Evolutionary conservation across 2,113 vertebrate species (phyloP).

Genomic region (Murina feae): DNA sequence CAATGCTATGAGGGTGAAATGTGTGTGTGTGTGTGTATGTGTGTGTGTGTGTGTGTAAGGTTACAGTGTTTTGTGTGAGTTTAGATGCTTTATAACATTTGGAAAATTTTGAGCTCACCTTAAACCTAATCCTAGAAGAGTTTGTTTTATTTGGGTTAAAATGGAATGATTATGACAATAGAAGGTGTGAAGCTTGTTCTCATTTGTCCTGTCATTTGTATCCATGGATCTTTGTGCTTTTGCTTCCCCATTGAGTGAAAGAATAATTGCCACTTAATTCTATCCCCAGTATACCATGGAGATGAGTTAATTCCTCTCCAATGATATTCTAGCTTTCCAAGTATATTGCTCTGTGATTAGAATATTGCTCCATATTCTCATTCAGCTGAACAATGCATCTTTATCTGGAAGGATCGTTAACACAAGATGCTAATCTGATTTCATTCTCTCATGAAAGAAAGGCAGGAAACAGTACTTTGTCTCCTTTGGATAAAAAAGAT

Average conservation of each 20-base stretch:
- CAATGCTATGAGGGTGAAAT: background rate
- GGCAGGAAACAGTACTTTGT: background rate
- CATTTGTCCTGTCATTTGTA: background rate
- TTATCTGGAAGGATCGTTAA: conserved; percentile 11
- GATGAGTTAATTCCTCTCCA: conserved; percentile 5
- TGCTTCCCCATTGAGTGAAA: background rate
- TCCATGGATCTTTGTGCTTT: background rate
- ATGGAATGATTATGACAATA: background rate
- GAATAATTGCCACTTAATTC: background rate
- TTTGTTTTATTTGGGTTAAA: background rate
- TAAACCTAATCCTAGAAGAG: background rate
- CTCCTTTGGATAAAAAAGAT: conserved; percentile 38
- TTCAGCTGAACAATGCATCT: background rate
- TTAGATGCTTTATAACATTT: background rate
- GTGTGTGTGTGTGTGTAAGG: accelerated
- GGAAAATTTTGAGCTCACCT: background rate
- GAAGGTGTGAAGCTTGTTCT: background rate
- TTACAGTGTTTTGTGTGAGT: background rate
- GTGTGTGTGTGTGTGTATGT: background rate
- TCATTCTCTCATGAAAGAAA: background rate
- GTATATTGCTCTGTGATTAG: conserved; percentile 7
- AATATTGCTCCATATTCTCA: background rate
- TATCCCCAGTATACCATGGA: background rate
- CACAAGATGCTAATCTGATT: conserved; percentile 18
- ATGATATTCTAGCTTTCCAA: background rate